Base-by-base conservation (phyloP, 2,797 vertebrate genomes). In the Melanotaenia pygmaea region DNA sequence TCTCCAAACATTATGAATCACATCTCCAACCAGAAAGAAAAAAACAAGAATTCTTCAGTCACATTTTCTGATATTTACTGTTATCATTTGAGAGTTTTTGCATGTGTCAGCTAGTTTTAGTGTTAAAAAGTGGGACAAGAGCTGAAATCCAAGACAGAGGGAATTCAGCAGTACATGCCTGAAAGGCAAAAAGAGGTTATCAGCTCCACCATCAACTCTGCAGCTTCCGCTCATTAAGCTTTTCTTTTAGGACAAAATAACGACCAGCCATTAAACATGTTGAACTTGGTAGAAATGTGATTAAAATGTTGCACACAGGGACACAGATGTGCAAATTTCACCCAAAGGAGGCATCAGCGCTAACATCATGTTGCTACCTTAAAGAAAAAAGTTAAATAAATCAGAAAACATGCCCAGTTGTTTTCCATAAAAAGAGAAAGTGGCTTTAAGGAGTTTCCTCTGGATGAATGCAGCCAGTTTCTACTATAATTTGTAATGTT, bases 211-310 rank as follows among this genome's bases (percentile, higher is more conserved):
- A 51, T 80, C 67, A 72, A 26, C 22, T 5, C 6, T 20, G 8
- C 45, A 20, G 20, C 38, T 40, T 65, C 65, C 67, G 78, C 74
- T 67, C 61, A 64, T 4, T 43, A 7, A 59, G 54, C 20, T 3
- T 34, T 22, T 56, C 14, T 45, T 45, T 45, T 20, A 22, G 34
- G 64, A 69, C 60, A 69, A 65, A 62, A 70, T 10, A 16, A 63
- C 53, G 24, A 72, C 24, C 16, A 45, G 61, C 13, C 11, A 30
- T 58, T 61, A 45, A 56, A 56, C 26, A 35, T 67, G 28, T 7
- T 26, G 7, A 2, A 63, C 47, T 3, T 5, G 4, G 14, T 45
- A 20, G 14, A 28, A 40, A 40, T 37, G 37, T 37, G 37, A 37
- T 37, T 37, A 37, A 37, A 37, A 37, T 37, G 37, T 11, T 37